Evolutionary conservation across 2,797 vertebrate species (phyloP), one percentile per base, ranked within the genome.

Genomic region (Bryconaethiops microstoma): DNA sequence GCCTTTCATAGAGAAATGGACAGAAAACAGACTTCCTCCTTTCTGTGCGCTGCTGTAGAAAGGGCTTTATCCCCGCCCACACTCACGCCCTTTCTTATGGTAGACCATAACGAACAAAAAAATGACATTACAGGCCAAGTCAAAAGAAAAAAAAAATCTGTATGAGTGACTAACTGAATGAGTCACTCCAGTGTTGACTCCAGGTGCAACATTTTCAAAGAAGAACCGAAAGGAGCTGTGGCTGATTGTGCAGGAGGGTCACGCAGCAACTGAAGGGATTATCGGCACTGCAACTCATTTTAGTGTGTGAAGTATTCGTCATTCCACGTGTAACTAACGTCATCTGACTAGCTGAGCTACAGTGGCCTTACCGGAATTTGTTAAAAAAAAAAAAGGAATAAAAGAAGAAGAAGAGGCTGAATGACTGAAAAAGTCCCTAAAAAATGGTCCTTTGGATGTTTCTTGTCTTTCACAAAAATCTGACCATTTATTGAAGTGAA

Each of bases 1-100:
- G 60, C 62, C 63, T 69, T 80, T 75, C 55, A 75, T n/a, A 23
- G 65, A 75, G 40, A 40, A 74, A 59, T 6, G 52, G 76, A 72
- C 29, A 64, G 55, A 81, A 82, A 72, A 42, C 64, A 62, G 52
- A 65, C 68, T 82, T 77, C 74, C 74, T 63, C 54, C 68, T 82
- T 73, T 67, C 74, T 63, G 40, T 68, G 25, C 48, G 50, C 45
- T 45, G 52, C 48, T 65, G 55, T 77, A 63, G 77, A 77, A 77
- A 77, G 80, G 35, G 21, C 68, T 65, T 77, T 82, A 60, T 82
- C 25, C 60, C 68, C 76, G 68, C 80, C 75, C 68, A 77, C 80
- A 65, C 67, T 21, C 73, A 74, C 68, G 50, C 23, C 59, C 42
- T 35, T 65, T 76, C 60, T 52, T 35, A 76, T 60, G 12, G 4